These are phyloP conservation scores for Drosophila malerkotliana DNA, from an alignment of 1,140 invertebrate genomes.

Conservation along the genomic window DNA sequence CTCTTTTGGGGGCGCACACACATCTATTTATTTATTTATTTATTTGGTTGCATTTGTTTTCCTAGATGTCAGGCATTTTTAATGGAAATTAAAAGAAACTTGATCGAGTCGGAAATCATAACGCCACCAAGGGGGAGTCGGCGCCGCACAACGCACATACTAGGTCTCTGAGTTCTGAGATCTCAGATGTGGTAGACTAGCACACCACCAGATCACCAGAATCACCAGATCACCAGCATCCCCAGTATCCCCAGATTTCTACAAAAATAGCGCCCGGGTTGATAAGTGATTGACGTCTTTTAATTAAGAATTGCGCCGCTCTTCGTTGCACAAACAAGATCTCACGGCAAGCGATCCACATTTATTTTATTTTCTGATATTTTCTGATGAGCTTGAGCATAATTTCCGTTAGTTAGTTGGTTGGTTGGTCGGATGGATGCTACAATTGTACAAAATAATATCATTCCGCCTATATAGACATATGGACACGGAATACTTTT, in stretches of 20 bases:
- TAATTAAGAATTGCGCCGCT: slow-evolving; percentile 81
- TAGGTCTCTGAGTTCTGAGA: slow-evolving; percentile 18
- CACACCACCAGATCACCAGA: slow-evolving; percentile 12
- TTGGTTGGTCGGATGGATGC: slow-evolving; percentile 17
- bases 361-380: slow-evolving; percentile 37
- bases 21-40: slow-evolving; percentile 57
- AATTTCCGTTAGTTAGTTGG: slow-evolving; percentile 70
- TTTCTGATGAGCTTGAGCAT: slow-evolving; percentile 53
- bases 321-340: slow-evolving; percentile 72
- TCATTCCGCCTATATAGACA: slow-evolving; percentile 65
- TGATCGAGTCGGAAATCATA: slow-evolving; percentile 78
- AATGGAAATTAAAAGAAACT: slow-evolving; percentile 77
- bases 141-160: not conserved
- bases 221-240: not conserved
- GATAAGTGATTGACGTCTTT: slow-evolving; percentile 83
- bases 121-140: slow-evolving; percentile 34
- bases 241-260: slow-evolving; percentile 24
- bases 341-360: slow-evolving; percentile 41
- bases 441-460: slow-evolving; percentile 68
- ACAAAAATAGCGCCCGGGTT: slow-evolving; percentile 70
- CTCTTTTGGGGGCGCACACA: slow-evolving; percentile 24
- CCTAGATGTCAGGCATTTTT: slow-evolving; percentile 68
- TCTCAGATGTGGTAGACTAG: not conserved
- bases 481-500: slow-evolving; percentile 44
- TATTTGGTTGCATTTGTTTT: slow-evolving; percentile 66